phyloP scores from a whole-genome alignment of 2,113 vertebrate species.

The Egretta garzetta region DNA sequence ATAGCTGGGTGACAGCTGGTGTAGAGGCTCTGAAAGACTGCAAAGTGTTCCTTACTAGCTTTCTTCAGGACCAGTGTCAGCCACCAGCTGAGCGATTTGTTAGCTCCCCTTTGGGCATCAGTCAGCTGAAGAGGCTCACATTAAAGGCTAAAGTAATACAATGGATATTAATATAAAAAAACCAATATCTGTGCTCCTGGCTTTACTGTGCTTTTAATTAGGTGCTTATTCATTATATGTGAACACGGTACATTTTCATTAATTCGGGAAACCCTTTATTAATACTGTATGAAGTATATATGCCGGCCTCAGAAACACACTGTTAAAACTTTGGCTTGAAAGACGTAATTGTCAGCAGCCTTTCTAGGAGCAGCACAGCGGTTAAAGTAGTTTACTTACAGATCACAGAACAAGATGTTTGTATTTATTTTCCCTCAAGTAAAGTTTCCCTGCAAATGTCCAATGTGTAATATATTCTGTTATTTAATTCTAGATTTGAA shows the following conservation, averaged over 20 bases:
- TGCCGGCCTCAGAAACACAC: conserved; percentile 38
- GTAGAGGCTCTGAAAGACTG: conserved; percentile 90
- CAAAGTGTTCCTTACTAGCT: conserved; percentile 81
- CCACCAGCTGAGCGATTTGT: conserved; percentile 86
- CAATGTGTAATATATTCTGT: conserved; percentile 50
- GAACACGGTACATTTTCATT: conserved; percentile 71
- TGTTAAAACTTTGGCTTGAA: conserved; percentile 59
- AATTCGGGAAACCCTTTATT: conserved; percentile 66
- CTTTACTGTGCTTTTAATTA: conserved; percentile 74
- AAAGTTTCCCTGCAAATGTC: conserved; percentile 64
- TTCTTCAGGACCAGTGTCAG: conserved; percentile 83
- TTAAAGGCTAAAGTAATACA: conserved; percentile 78
- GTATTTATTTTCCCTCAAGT: conserved; percentile 49
- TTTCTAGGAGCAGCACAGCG: conserved; percentile 53
- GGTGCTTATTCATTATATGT: conserved; percentile 71
- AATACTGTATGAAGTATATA: conserved; percentile 59
- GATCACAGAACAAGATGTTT: conserved; percentile 44
- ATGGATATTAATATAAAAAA: conserved; percentile 76
- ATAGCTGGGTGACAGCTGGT: conserved; percentile 96
- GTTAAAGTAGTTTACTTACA: conserved; percentile 54
- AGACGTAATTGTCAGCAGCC: conserved; percentile 53
- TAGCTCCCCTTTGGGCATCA: conserved; percentile 80
- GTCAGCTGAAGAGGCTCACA: conserved; percentile 80
- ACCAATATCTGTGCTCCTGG: conserved; percentile 72
- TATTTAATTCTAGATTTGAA: conserved; percentile 64